Percentiles rank a stretch among this genome's conserved stretches.
Evolutionary conservation across 2,797 vertebrate species (phyloP).

Genomic region (Cynopterus sphinx): DNA sequence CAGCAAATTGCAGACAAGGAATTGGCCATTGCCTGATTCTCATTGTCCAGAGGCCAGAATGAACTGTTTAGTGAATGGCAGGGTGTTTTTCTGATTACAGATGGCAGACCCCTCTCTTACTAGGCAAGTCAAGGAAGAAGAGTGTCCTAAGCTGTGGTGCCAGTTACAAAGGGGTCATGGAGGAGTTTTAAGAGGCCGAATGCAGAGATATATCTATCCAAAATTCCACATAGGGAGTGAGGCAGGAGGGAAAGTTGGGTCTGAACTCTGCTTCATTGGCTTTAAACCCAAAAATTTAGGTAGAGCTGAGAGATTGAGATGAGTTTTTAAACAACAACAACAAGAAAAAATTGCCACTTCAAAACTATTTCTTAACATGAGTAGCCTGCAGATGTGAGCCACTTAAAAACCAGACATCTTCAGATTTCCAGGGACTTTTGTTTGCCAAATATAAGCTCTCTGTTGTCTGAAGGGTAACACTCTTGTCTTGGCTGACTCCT

Average conservation of each 20-base stretch:
- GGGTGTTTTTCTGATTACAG: slow-evolving; percentile 72
- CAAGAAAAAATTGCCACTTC: background rate
- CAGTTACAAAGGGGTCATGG: background rate
- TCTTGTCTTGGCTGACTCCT: slow-evolving; percentile 5
- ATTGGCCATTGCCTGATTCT: slow-evolving; percentile 79
- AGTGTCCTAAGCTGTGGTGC: slow-evolving; percentile 14
- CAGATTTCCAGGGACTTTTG: background rate
- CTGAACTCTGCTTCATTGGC: slow-evolving; percentile 1
- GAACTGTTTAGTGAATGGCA: slow-evolving; percentile 66
- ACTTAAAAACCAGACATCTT: slow-evolving; percentile 39
- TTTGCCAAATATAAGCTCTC: background rate
- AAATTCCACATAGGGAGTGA: background rate
- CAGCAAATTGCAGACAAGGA: slow-evolving; percentile 84
- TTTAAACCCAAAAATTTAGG: slow-evolving; percentile 2
- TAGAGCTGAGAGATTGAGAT: background rate
- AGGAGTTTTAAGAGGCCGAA: background rate
- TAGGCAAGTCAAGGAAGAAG: slow-evolving; percentile 70
- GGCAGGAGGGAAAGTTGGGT: background rate
- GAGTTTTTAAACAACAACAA: background rate
- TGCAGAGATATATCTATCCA: background rate
- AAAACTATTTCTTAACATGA: background rate
- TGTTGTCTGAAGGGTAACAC: background rate
- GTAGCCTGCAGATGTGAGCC: background rate
- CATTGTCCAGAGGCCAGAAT: slow-evolving; percentile 71
- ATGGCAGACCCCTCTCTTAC: slow-evolving; percentile 54